Evolutionary conservation across 2,888 invertebrate genomes (phyloP), one percentile per base, ranked within the genome.

Genomic region (Drosophila birchii): DNA sequence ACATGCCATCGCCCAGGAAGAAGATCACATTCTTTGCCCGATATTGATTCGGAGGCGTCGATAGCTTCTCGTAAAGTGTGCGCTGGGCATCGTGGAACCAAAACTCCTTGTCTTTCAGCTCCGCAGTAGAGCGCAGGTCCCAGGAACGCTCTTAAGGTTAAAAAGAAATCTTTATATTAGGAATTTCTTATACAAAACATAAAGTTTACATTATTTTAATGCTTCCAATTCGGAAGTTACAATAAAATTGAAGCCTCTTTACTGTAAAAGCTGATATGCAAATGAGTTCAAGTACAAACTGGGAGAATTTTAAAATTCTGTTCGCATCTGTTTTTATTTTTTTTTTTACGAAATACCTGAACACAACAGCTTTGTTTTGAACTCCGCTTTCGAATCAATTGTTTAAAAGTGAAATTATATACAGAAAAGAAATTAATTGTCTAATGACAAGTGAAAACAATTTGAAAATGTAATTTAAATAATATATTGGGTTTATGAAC

Each of bases 1-100:
- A 95, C 96, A 96, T 95, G 45, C 96, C 96, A 90, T 97, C 97
- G 0, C 97, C 97, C 5, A 97, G 93, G 86, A 97, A 97, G 59
- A 97, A 91, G 62, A 97, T 96, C 0, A 96, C 93, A 92, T 97
- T 97, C 89, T 95, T 95, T 0, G 96, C 96, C 74, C 92, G 92
- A 58, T 93, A 94, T 0, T 87, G 93, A 63, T 92, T 92, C 5
- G 78, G 61, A 5, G 69, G 63, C 11, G 70, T 77, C 18, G 80
- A 75, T 20, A 91, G 72, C 56, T 93, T 92, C 34, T 90, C 78
- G 34, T 81, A 79, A 2, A 92, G 80, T 5, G 84, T 86, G 8
- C 78, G 62, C 66, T 90, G 91, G 1, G 86, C 91, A 45, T 90
- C 88, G 5, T 89, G 77, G 4, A 90, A 64, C 92, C 92, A 92